These are phyloP conservation scores for Mormyrus hasselquistii DNA, from an alignment of 2,797 vertebrate genomes.

Conservation along the genomic window DNA sequence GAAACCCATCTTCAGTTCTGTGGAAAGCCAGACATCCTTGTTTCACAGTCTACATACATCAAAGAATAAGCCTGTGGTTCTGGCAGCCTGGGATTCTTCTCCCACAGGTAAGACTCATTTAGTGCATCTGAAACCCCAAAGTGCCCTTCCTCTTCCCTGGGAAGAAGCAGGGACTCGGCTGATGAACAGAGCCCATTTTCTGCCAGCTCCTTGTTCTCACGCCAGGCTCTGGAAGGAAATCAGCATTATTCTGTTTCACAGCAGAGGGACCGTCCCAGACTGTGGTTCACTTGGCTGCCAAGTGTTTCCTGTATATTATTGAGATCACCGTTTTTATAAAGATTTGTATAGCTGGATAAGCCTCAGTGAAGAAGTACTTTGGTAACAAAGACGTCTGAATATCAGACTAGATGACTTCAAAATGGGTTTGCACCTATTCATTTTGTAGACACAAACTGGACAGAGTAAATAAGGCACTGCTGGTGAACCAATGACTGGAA, in stretches of 20 bases:
- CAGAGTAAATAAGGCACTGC: background rate
- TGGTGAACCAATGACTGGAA: background rate
- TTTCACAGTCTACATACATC: background rate
- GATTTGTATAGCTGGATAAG: background rate
- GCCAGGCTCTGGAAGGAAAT: conserved; percentile 29
- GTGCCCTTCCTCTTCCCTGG: conserved; percentile 17
- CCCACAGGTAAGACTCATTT: conserved; percentile 12
- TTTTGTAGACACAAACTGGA: background rate
- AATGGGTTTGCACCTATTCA: background rate
- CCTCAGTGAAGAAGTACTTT: background rate
- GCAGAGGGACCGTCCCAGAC: background rate
- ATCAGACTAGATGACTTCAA: background rate
- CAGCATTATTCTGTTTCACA: background rate
- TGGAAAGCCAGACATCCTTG: background rate
- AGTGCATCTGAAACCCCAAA: background rate
- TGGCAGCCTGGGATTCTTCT: background rate
- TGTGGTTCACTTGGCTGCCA: background rate
- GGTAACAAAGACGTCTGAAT: background rate
- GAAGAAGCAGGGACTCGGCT: conserved; percentile 29
- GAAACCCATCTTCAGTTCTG: background rate
- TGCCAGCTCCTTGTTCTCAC: conserved; percentile 6
- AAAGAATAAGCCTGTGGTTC: background rate
- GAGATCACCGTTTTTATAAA: background rate
- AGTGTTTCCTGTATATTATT: background rate
- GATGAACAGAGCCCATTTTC: conserved; percentile 37